Evolutionary conservation across 1,140 invertebrate species (phyloP), one percentile per base, ranked within the genome.

Genomic region (Schlechtendalia chinensis): DNA sequence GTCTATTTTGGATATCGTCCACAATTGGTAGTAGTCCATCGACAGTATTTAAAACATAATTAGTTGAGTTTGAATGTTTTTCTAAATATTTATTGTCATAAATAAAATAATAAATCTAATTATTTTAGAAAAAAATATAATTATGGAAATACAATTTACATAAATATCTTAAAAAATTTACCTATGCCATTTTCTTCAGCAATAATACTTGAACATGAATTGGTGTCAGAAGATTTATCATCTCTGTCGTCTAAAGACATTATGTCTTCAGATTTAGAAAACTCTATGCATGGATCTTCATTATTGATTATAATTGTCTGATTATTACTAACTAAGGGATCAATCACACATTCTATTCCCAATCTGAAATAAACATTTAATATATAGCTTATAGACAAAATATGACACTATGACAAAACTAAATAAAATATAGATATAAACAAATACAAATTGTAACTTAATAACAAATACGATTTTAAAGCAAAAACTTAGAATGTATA

Each of bases 21-120:
- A 90, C 88, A 82, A 93, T 89, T 75, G 92, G 90, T 58, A 92
- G 90, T 82, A 96, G 87, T 67, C 95, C 95, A 87, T 96, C 94
- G n/a, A 92, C 86, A 82, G 91, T 90, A 74, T 88, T 87, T 47
- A 88, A 81, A 85, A 80, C 5, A 61, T 19, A 27, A 61, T 63
- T 63, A 61, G 39, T 79, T 27, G 22, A 5, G 50, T 50, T 79
- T 29, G 17, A 79, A 50, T 63, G 22, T n/a, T 39, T 58, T 17
- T 79, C 75, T 79, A 50, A 74, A 74, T 54, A 19, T 39, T 39
- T 39, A n/a, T n/a, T n/a, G n/a, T n/a, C 8, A 39, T 8, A 39
- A 39, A 39, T 39, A 39, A 39, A 39, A 39, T 0, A 58, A 67
- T 22, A 67, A 65, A 10, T 39, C 32, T 0, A n/a, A n/a, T 47